Evolutionary conservation across 2,797 vertebrate species (phyloP).

Genomic region (Trematomus bernacchii): DNA sequence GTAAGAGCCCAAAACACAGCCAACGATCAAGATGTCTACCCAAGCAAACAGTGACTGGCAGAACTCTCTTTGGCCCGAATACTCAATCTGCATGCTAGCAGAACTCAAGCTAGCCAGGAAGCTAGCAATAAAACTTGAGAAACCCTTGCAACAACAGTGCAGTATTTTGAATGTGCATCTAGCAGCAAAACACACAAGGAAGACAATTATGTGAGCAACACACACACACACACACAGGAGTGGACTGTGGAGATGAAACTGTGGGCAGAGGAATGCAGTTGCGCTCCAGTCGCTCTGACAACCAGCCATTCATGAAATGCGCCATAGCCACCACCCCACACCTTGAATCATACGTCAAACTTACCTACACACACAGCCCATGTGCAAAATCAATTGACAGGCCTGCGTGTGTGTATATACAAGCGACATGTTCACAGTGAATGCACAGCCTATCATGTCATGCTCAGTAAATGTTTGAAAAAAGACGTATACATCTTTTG

Average conservation of each 20-base stretch:
- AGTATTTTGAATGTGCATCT: constrained; percentile 19
- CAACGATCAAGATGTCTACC: constrained; percentile 39
- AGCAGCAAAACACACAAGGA: constrained; percentile 10
- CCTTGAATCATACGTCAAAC: constrained; percentile 58
- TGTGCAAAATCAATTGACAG: constrained; percentile 36
- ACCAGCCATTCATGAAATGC: constrained; percentile 69
- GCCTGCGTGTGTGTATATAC: not conserved
- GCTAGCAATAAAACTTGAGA: constrained; percentile 52
- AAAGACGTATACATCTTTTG: constrained; percentile 1
- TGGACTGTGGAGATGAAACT: constrained; percentile 50
- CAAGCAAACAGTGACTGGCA: constrained; percentile 45
- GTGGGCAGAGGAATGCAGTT: constrained; percentile 64
- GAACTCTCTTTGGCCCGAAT: constrained; percentile 29
- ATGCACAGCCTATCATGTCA: constrained; percentile 12
- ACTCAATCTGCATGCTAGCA: constrained; percentile 41
- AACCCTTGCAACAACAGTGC: constrained; percentile 27
- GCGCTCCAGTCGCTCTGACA: constrained; percentile 64
- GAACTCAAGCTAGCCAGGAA: constrained; percentile 24
- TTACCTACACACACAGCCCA: constrained; percentile 31
- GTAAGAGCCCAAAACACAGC: constrained; percentile 16
- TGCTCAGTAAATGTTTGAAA: constrained; percentile 25
- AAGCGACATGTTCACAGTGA: constrained; percentile 9
- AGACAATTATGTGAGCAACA: constrained; percentile 12
- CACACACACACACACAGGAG: not conserved
- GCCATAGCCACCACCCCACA: constrained; percentile 78